Percentiles rank a stretch among this genome's conserved stretches.
These are phyloP conservation scores for Epinotia bilunana DNA, from an alignment of 2,888 invertebrate species.

Conservation along the genomic window DNA sequence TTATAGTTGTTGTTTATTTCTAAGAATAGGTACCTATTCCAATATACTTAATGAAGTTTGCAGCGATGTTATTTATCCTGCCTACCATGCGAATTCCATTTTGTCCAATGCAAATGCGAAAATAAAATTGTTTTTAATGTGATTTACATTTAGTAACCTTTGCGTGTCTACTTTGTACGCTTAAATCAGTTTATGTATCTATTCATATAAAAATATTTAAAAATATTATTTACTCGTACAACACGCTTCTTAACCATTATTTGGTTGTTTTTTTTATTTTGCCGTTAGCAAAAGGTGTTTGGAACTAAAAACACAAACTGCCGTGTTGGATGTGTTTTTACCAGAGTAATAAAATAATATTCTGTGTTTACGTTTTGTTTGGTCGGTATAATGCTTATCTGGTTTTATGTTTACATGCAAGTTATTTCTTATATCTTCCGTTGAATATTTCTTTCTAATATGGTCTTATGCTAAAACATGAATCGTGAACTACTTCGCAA, in stretches of 20 bases:
- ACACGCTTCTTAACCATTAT: background rate
- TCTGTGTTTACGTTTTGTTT: background rate
- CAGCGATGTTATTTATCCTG: background rate
- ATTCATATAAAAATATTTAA: background rate
- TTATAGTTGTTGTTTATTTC: background rate
- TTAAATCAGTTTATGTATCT: background rate
- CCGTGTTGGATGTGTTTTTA: background rate
- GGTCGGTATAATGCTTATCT: background rate
- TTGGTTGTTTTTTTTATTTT: background rate
- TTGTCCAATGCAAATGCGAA: constrained; percentile 5
- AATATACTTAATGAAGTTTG: background rate
- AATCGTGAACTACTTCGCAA: background rate
- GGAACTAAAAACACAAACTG: background rate
- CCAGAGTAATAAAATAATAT: background rate
- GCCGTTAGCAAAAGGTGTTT: background rate
- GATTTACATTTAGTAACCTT: background rate
- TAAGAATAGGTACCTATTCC: background rate
- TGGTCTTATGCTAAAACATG: background rate
- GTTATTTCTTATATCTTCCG: background rate
- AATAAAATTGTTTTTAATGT: background rate
- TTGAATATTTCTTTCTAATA: background rate
- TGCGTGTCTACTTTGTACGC: background rate
- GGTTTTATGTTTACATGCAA: background rate
- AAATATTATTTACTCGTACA: background rate
- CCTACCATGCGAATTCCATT: background rate